phyloP scores from a whole-genome alignment of 2,888 invertebrate species.

The Agrochola lychnidis region DNA sequence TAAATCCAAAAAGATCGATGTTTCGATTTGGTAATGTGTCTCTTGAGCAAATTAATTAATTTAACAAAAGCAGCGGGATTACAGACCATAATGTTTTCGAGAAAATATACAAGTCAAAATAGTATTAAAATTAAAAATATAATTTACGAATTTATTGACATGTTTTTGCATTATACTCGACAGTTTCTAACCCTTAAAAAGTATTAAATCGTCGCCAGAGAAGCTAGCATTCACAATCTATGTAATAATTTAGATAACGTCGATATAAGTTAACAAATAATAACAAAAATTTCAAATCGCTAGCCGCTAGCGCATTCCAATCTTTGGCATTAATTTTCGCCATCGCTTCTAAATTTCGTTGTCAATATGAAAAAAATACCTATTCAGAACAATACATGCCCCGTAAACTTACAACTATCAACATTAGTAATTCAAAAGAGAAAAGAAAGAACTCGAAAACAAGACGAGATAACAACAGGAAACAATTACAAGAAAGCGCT shows the following conservation, averaged over 20 bases:
- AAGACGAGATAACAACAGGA: slow-evolving; percentile 45
- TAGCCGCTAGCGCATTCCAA: slow-evolving; percentile 68
- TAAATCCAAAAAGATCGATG: neutral
- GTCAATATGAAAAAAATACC: slow-evolving; percentile 11
- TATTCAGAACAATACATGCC: slow-evolving; percentile 20
- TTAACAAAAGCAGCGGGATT: neutral
- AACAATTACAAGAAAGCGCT: slow-evolving; percentile 16
- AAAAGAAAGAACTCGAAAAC: slow-evolving; percentile 51
- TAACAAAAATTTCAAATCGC: slow-evolving; percentile 11
- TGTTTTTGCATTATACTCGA: slow-evolving; percentile 1
- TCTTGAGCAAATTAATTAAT: neutral
- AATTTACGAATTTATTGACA: neutral
- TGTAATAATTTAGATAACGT: slow-evolving; percentile 2
- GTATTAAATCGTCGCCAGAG: neutral
- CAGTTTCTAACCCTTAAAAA: neutral
- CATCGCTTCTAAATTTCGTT: slow-evolving; percentile 35
- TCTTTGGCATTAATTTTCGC: slow-evolving; percentile 73
- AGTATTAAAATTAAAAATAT: slow-evolving; percentile 1
- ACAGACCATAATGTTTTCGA: neutral
- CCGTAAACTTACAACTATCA: slow-evolving; percentile 44
- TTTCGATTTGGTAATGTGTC: neutral
- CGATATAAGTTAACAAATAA: slow-evolving; percentile 1
- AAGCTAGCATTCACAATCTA: slow-evolving; percentile 9
- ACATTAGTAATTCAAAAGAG: slow-evolving; percentile 46
- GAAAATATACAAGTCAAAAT: slow-evolving; percentile 7